Conservation (phyloP, 2,888 invertebrate genomes). For the Antitype chi region DNA sequence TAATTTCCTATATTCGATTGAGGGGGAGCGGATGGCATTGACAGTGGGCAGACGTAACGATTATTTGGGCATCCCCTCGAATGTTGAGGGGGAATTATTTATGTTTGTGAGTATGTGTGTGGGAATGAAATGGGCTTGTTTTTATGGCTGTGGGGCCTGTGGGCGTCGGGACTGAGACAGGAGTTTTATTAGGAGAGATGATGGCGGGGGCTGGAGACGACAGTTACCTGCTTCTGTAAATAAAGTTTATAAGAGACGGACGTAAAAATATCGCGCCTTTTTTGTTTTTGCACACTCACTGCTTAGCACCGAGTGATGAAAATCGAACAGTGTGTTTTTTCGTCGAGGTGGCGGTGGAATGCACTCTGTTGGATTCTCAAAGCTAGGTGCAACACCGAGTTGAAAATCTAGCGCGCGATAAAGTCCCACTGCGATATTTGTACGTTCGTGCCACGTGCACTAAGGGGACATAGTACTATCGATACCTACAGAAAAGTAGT, state of each 20-base stretch:
- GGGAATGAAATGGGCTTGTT: slow-evolving; percentile 17
- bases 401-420: too few species aligned
- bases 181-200: slow-evolving; percentile 16
- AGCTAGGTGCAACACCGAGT: too few species aligned
- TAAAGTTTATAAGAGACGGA: not conserved
- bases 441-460: too few species aligned
- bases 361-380: too few species aligned
- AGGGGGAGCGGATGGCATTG: slow-evolving; percentile 55
- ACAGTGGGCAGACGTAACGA: slow-evolving; percentile 62
- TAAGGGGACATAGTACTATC: not conserved
- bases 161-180: not conserved
- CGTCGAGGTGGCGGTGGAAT: too few species aligned
- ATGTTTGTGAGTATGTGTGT: slow-evolving; percentile 18
- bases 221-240: not conserved
- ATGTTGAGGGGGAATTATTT: slow-evolving; percentile 24
- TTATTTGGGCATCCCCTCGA: slow-evolving; percentile 54
- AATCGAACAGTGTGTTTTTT: too few species aligned
- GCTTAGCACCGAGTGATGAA: too few species aligned
- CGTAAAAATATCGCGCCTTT: too few species aligned
- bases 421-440: too few species aligned
- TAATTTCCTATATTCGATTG: slow-evolving; percentile 73
- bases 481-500: not conserved
- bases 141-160: not conserved
- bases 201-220: not conserved
- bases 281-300: too few species aligned